Conservation (phyloP, 2,113 vertebrate genomes). For the Phoxinus phoxinus region DNA sequence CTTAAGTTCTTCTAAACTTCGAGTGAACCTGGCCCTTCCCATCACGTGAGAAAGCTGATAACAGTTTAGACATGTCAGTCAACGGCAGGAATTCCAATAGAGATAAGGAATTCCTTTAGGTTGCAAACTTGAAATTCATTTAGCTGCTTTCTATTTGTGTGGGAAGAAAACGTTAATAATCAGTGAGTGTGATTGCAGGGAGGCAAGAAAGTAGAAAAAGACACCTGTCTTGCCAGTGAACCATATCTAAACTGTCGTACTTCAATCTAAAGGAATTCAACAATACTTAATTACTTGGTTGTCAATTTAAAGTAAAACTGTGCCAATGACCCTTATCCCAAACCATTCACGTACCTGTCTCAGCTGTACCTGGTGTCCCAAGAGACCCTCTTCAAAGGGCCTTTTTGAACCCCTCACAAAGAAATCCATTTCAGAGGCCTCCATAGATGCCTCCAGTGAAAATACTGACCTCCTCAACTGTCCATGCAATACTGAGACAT, state of each 20-base stretch:
- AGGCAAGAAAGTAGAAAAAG: neutral
- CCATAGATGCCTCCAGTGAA: neutral
- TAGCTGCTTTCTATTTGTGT: slow-evolving; percentile 16
- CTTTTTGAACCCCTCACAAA: neutral
- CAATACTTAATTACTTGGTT: neutral
- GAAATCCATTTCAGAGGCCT: slow-evolving; percentile 15
- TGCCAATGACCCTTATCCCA: neutral
- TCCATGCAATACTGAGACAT: neutral
- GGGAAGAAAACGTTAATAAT: slow-evolving; percentile 17
- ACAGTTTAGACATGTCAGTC: slow-evolving; percentile 10
- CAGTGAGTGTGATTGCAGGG: neutral
- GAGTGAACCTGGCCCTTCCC: neutral
- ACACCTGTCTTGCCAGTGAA: slow-evolving; percentile 15
- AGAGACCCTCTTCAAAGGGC: neutral
- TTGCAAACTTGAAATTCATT: slow-evolving; percentile 3
- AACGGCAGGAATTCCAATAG: slow-evolving; percentile 9
- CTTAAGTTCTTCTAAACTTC: neutral
- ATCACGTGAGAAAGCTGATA: neutral
- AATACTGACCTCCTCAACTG: neutral
- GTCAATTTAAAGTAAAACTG: slow-evolving; percentile 20
- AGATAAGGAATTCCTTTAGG: slow-evolving; percentile 22
- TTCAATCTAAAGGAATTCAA: neutral
- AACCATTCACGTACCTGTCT: slow-evolving; percentile 39
- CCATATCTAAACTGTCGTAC: neutral
- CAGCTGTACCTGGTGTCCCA: slow-evolving; percentile 20